Conservation (phyloP, 2,113 vertebrate genomes). For the Malurus alboscapulatus region DNA sequence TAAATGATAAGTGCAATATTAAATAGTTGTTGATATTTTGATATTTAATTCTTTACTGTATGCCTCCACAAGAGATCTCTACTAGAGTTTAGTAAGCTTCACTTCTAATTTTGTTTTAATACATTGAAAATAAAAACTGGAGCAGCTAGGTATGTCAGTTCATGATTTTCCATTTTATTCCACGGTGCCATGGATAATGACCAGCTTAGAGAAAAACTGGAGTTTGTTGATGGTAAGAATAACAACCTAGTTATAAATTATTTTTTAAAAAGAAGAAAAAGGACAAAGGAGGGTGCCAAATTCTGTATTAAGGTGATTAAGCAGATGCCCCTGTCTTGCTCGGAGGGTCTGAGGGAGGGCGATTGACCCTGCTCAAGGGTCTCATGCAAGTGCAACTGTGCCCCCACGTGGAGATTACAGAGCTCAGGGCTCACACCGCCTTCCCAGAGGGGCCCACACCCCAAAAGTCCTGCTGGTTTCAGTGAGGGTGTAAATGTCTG, state of each 20-base stretch:
- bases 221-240: not conserved
- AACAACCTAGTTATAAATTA: not conserved
- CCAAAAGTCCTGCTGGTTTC: not conserved
- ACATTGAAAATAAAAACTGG: not conserved
- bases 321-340: not conserved
- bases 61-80: not conserved
- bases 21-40: not conserved
- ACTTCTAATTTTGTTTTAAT: not conserved
- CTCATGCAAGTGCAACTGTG: conserved; percentile 46
- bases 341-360: not conserved
- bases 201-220: not conserved
- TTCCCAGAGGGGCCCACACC: not conserved
- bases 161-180: not conserved
- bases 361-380: not conserved
- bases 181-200: not conserved
- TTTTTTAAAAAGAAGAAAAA: not conserved
- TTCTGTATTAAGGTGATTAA: not conserved
- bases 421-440: not conserved
- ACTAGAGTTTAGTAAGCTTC: not conserved
- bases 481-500: not conserved
- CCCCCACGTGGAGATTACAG: conserved; percentile 44
- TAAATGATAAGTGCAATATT: not conserved
- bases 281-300: not conserved
- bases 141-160: not conserved
- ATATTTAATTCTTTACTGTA: not conserved